These are phyloP conservation scores for Scaptomyza cyrtandrae DNA, from an alignment of 2,888 invertebrate species.

Conservation along the genomic window DNA sequence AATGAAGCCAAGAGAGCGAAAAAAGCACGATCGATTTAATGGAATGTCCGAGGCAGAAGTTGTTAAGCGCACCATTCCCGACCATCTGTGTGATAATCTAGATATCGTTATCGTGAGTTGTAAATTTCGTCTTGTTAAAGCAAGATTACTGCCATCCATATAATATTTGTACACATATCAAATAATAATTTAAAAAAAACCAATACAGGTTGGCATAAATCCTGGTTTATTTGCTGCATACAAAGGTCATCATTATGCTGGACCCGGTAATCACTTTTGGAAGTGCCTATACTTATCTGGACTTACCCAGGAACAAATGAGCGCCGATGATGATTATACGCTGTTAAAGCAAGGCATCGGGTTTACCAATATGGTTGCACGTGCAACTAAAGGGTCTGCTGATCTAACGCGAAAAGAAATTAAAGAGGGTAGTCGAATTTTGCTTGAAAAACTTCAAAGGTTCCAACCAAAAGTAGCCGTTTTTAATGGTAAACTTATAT, in stretches of 20 bases:
- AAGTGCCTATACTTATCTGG: slow-evolving; percentile 98
- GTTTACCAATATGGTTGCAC: slow-evolving; percentile 98
- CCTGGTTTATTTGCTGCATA: slow-evolving; percentile 98
- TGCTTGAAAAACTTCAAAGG: slow-evolving; percentile 95
- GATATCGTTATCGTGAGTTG: slow-evolving; percentile 99
- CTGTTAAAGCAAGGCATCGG: slow-evolving; percentile 97
- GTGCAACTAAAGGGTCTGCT: slow-evolving; percentile 97
- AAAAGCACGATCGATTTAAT: slow-evolving; percentile 97
- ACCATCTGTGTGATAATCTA: slow-evolving; percentile 96
- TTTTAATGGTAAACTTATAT: slow-evolving; percentile 99
- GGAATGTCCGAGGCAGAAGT: slow-evolving; percentile 99
- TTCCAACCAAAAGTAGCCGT: slow-evolving; percentile 98
- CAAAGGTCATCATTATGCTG: slow-evolving; percentile 99
- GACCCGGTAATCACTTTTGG: slow-evolving; percentile 99
- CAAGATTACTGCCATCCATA: neutral
- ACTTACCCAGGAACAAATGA: slow-evolving; percentile 97
- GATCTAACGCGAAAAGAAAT: slow-evolving; percentile 97
- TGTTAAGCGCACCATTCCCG: slow-evolving; percentile 95
- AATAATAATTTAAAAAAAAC: neutral
- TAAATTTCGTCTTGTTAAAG: slow-evolving; percentile 84
- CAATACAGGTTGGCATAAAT: slow-evolving; percentile 97
- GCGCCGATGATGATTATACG: slow-evolving; percentile 97
- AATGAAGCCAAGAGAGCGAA: slow-evolving; percentile 89
- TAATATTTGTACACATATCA: neutral
- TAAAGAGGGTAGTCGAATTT: slow-evolving; percentile 95